phyloP scores from a whole-genome alignment of 2,113 vertebrate species.

The Notechis scutatus region DNA sequence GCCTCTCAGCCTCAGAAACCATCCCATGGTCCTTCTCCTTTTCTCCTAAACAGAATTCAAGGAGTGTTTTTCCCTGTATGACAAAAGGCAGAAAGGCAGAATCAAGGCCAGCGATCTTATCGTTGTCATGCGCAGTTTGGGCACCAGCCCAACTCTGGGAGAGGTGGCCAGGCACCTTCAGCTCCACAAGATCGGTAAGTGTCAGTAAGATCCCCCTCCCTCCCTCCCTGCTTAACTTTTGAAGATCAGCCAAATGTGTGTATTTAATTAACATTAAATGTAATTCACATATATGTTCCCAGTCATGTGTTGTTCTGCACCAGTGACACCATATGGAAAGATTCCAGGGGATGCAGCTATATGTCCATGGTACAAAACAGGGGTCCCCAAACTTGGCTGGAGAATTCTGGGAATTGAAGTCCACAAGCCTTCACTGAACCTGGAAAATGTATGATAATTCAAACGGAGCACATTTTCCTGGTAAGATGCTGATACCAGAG shows the following conservation, averaged over 20 bases:
- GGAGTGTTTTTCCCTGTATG: conserved; percentile 95
- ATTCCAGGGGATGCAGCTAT: background rate
- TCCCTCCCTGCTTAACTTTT: background rate
- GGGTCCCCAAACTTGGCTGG: background rate
- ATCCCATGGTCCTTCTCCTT: background rate
- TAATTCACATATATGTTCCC: background rate
- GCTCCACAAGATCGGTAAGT: conserved; percentile 84
- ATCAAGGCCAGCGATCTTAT: conserved; percentile 83
- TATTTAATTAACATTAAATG: background rate
- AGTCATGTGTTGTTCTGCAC: background rate
- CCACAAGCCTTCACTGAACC: background rate
- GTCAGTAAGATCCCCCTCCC: fast-evolving
- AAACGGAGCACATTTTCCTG: background rate
- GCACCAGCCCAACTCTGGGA: conserved; percentile 79
- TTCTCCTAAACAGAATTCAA: conserved; percentile 81
- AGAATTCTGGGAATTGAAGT: background rate
- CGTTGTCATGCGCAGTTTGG: conserved; percentile 88
- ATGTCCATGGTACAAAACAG: background rate
- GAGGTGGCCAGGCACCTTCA: conserved; percentile 86
- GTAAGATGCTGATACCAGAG: background rate
- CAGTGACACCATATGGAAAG: background rate
- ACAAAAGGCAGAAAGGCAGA: conserved; percentile 89
- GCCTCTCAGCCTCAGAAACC: background rate
- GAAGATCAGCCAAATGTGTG: background rate
- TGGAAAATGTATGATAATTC: background rate